Evolutionary conservation across 1,140 invertebrate species (phyloP).

Genomic region (Cephus cinctus): DNA sequence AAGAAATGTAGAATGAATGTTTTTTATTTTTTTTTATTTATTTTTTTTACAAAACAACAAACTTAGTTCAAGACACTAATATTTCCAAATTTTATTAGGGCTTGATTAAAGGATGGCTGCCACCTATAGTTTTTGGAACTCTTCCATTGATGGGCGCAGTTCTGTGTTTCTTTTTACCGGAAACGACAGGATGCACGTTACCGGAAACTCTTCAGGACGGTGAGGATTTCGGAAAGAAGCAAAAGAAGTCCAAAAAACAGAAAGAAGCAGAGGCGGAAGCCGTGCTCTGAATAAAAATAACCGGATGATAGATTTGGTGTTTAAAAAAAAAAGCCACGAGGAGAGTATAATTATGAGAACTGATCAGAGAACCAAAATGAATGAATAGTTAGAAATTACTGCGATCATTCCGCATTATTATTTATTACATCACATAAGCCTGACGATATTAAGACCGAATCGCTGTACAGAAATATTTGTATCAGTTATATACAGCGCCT

Average conservation of each 20-base stretch:
- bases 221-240: slow-evolving; percentile 66
- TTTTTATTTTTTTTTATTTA: slow-evolving; percentile 13
- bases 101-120: slow-evolving; percentile 58
- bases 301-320: slow-evolving; percentile 5
- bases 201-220: slow-evolving; percentile 79
- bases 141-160: slow-evolving; percentile 64
- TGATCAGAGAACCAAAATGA: background rate
- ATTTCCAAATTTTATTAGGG: slow-evolving; percentile 27
- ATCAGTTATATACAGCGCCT: too few species aligned
- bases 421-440: slow-evolving; percentile 22
- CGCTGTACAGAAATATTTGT: too few species aligned
- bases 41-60: background rate
- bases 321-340: slow-evolving; percentile 3
- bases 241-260: slow-evolving; percentile 16
- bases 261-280: slow-evolving; percentile 33
- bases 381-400: slow-evolving; percentile 10
- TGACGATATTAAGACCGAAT: too few species aligned
- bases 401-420: slow-evolving; percentile 24
- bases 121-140: slow-evolving; percentile 68
- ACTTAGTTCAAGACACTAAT: too few species aligned
- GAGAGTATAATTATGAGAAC: slow-evolving; percentile 5
- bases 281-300: slow-evolving; percentile 21
- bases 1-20: too few species aligned
- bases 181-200: slow-evolving; percentile 71
- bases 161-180: slow-evolving; percentile 68